A percentile compares a stretch with the other conserved stretches of the same genome.
phyloP scores from a whole-genome alignment of 2,888 invertebrate species.

The Charanyca ferruginea region DNA sequence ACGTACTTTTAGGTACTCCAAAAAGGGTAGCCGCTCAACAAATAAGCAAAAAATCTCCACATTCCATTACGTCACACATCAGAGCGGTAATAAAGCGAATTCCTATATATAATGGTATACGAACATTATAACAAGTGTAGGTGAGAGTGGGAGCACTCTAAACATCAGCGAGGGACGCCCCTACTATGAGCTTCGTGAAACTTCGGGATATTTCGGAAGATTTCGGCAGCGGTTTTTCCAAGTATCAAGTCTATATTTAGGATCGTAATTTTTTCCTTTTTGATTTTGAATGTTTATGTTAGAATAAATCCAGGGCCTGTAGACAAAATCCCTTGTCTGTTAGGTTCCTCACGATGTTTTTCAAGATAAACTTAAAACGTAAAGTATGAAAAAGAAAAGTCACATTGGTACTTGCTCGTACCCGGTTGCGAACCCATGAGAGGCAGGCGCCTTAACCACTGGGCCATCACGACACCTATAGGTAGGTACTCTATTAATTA shows the following conservation, averaged over 20 bases:
- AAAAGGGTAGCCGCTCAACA: slow-evolving; percentile 24
- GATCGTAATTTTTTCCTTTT: neutral
- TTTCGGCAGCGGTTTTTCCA: neutral
- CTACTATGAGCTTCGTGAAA: slow-evolving; percentile 46
- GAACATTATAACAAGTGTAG: slow-evolving; percentile 61
- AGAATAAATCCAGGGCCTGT: no score
- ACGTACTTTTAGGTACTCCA: slow-evolving; percentile 21
- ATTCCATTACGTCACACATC: slow-evolving; percentile 55
- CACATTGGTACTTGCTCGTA: no score
- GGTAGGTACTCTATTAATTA: no score
- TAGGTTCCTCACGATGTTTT: no score
- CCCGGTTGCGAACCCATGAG: no score
- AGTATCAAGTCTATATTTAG: neutral
- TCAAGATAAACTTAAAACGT: no score
- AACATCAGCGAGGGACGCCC: slow-evolving; percentile 49
- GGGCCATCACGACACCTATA: no score
- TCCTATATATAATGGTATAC: slow-evolving; percentile 55
- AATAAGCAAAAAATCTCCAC: slow-evolving; percentile 53
- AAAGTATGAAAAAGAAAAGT: no score
- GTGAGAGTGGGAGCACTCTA: slow-evolving; percentile 63
- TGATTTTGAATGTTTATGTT: neutral
- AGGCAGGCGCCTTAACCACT: no score
- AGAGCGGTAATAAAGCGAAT: slow-evolving; percentile 58
- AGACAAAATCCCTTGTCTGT: no score
- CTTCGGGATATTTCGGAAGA: slow-evolving; percentile 12